Conservation (phyloP, 30 jellyfish, hydroid and myxozoan species). For the Turritopsis dohrnii region DNA sequence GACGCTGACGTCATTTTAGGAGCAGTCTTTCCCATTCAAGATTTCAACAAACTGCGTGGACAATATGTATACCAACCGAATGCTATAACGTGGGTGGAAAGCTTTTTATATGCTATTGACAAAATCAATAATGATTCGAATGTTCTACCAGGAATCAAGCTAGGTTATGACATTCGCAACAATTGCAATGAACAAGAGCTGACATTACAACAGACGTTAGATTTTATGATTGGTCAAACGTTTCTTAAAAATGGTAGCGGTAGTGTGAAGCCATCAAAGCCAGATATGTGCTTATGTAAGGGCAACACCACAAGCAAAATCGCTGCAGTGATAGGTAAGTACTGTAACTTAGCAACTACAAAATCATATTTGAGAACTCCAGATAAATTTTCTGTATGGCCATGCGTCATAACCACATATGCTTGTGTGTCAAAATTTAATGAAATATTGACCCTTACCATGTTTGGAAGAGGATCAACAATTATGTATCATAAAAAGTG, state of each 20-base stretch:
- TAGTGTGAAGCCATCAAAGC: not conserved
- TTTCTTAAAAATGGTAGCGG: not conserved
- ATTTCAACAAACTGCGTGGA: slow-evolving; percentile 25
- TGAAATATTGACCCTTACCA: no score
- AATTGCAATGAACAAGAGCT: slow-evolving; percentile 58
- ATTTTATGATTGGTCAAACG: slow-evolving; percentile 47
- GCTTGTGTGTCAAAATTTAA: no score
- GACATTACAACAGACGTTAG: slow-evolving; percentile 52
- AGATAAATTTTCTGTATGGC: no score
- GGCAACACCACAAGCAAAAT: not conserved
- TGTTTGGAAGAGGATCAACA: no score
- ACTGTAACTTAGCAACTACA: not conserved
- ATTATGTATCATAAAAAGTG: not conserved
- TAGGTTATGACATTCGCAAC: slow-evolving; percentile 72
- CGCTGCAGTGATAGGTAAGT: slow-evolving; percentile 25
- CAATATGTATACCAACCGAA: slow-evolving; percentile 33
- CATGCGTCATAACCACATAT: no score
- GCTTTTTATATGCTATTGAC: slow-evolving; percentile 43
- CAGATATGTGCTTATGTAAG: not conserved
- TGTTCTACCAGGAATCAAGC: slow-evolving; percentile 43
- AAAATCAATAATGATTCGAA: slow-evolving; percentile 31
- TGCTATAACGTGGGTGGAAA: slow-evolving; percentile 78
- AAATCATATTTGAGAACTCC: no score
- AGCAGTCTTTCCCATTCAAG: slow-evolving; percentile 67
- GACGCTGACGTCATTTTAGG: slow-evolving; percentile 57